Base-by-base conservation (phyloP, 1,140 invertebrate genomes). In the Branchinecta lynchi region DNA sequence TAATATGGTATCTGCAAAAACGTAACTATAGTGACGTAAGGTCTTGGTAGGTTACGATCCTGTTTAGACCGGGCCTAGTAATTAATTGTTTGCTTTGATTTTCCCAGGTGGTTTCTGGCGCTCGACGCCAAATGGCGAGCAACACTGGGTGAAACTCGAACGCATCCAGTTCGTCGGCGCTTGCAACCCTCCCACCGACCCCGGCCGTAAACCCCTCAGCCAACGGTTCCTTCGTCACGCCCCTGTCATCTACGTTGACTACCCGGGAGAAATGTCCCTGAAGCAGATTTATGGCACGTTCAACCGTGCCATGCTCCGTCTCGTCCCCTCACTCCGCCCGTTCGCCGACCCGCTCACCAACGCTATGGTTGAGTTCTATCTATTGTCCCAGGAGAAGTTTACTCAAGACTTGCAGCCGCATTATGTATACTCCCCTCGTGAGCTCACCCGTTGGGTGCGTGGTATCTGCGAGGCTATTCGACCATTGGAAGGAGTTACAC, bases 391-490 rank as follows among this genome's bases (percentile, higher is more conserved):
- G 83, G 96, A 98, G 78, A 83, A 87, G 68, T 99, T 99, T 78
- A 99, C 96, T 0, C 96, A 98, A 81, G 97, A 99, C 78, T 98
- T 99, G 93, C 97, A 99, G 79, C 97, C 97, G 0, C 97, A 99
- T 79, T 99, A 99, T 78, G 93, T 99, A 0, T 99, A 99, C 81
- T 98, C 94, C 71, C 97, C 97, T n/a, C 85, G 97, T 79, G 97
- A 99, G 81, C 93, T 99, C 90, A 99, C 97, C 0, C 81, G 97
- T 72, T 99, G 97, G 97, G 96, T 99, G 7, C 83, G 97, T 66
- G 97, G 97, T 71, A 99, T 99, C 71, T 98, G 94, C 79, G 97
- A 99, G 81, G 96, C 96, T 5, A 96, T 99, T 69, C 84, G 89
- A 73, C 96, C 96, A 0, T 78, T 99, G 32, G 96, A 99, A 76